Evolutionary conservation across 2,113 vertebrate genomes (phyloP).

Genomic region (Sinocyclocheilus maitianheensis): DNA sequence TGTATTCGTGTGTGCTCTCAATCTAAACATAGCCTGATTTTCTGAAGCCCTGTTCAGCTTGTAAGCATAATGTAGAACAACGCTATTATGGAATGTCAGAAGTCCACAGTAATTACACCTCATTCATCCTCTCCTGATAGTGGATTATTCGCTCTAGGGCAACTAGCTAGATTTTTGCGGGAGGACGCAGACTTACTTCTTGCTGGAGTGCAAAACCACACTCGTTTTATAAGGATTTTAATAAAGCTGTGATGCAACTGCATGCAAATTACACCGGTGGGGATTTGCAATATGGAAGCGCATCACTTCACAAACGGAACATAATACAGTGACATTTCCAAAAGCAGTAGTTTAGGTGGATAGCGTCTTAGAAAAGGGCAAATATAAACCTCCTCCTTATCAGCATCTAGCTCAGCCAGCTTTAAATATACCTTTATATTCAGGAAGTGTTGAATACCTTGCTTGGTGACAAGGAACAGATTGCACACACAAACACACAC

Average conservation of each 20-base stretch:
- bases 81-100: slow-evolving; percentile 33
- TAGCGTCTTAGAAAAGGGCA: slow-evolving; percentile 14
- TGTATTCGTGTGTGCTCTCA: background rate
- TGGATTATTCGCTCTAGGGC: slow-evolving; percentile 18
- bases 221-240: slow-evolving; percentile 24
- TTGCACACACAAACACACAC: slow-evolving; percentile 31
- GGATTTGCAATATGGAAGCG: background rate
- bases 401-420: background rate
- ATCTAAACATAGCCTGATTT: background rate
- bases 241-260: slow-evolving; percentile 4
- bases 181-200: background rate
- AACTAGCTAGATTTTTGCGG: background rate
- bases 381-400: slow-evolving; percentile 12
- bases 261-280: background rate
- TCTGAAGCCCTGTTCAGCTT: slow-evolving; percentile 10
- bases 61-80: slow-evolving; percentile 19
- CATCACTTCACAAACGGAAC: background rate
- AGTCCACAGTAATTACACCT: slow-evolving; percentile 26
- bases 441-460: slow-evolving; percentile 4
- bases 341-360: slow-evolving; percentile 15
- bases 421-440: slow-evolving; percentile 29
- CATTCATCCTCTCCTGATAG: slow-evolving; percentile 19
- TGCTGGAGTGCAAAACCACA: slow-evolving; percentile 1
- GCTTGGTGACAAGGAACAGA: slow-evolving; percentile 2
- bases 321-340: slow-evolving; percentile 32